phyloP scores from a whole-genome alignment of 2,888 invertebrate genomes.

The Acronicta aceris region DNA sequence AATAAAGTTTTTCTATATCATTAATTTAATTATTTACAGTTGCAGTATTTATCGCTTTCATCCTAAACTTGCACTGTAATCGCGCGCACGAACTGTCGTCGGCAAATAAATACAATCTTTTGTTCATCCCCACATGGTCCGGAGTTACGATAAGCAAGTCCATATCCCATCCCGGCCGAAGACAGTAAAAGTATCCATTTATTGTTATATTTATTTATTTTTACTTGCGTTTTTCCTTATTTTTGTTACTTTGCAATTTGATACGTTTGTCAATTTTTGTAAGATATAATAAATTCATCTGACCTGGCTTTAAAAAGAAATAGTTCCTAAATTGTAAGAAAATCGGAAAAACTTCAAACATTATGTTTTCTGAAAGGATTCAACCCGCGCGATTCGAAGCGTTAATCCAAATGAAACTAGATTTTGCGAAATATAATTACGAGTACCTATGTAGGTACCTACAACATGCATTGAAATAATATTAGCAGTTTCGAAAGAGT shows the following conservation, averaged over 20 bases:
- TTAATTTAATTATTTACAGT: too few species aligned
- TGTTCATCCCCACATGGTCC: constrained; percentile 81
- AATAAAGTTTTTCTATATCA: too few species aligned
- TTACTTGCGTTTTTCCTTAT: constrained; percentile 58
- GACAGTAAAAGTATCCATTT: constrained; percentile 78
- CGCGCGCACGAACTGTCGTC: constrained; percentile 64
- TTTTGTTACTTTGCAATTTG: constrained; percentile 41
- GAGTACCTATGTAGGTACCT: too few species aligned
- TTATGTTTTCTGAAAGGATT: too few species aligned
- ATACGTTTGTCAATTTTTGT: constrained; percentile 9
- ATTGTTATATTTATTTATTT: constrained; percentile 69
- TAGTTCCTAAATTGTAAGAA: too few species aligned
- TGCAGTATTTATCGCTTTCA: not conserved
- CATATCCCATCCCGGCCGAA: constrained; percentile 71
- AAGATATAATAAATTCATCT: not conserved
- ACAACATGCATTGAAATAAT: too few species aligned
- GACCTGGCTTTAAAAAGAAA: not conserved
- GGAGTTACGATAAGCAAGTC: constrained; percentile 73
- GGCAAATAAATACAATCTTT: constrained; percentile 84
- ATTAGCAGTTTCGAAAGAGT: too few species aligned
- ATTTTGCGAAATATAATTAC: too few species aligned
- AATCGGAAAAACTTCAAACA: too few species aligned
- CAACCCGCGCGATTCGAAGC: too few species aligned
- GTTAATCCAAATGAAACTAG: too few species aligned
- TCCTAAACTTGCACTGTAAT: constrained; percentile 56